These are phyloP conservation scores for Parapristionchus giblindavisi DNA, from an alignment of 2,888 invertebrate genomes.

Conservation along the genomic window DNA sequence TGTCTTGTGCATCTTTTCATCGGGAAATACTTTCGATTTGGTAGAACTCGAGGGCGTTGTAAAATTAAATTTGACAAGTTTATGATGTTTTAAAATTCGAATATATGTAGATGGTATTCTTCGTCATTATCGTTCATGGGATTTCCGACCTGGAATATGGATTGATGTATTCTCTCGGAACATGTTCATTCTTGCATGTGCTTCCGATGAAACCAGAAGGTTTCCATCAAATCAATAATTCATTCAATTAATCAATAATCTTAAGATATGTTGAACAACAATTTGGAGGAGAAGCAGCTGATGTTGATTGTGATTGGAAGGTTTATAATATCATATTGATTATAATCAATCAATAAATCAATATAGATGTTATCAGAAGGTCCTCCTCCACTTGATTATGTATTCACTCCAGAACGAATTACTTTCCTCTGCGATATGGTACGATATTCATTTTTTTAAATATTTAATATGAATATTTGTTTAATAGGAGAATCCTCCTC, in stretches of 20 bases:
- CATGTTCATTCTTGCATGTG: constrained; percentile 36
- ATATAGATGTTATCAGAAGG: constrained; percentile 22
- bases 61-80: too few relatives aligned
- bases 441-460: background rate
- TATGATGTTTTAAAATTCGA: too few relatives aligned
- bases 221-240: background rate
- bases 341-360: background rate
- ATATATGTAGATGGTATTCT: constrained; percentile 47
- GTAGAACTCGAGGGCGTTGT: too few relatives aligned
- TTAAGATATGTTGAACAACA: constrained; percentile 51
- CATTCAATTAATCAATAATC: background rate
- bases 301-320: constrained; percentile 32
- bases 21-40: background rate
- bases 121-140: constrained; percentile 52
- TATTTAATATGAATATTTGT: background rate
- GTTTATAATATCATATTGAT: background rate
- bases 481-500: constrained; percentile 50
- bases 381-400: constrained; percentile 39
- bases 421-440: constrained; percentile 34
- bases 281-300: constrained; percentile 41
- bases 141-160: constrained; percentile 57
- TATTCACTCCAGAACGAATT: constrained; percentile 23
- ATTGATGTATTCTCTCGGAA: constrained; percentile 41
- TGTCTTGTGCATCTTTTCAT: background rate
- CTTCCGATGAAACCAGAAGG: constrained; percentile 29